Evolutionary conservation across 1,140 invertebrate species (phyloP).

Genomic region (Hyles vespertilio): DNA sequence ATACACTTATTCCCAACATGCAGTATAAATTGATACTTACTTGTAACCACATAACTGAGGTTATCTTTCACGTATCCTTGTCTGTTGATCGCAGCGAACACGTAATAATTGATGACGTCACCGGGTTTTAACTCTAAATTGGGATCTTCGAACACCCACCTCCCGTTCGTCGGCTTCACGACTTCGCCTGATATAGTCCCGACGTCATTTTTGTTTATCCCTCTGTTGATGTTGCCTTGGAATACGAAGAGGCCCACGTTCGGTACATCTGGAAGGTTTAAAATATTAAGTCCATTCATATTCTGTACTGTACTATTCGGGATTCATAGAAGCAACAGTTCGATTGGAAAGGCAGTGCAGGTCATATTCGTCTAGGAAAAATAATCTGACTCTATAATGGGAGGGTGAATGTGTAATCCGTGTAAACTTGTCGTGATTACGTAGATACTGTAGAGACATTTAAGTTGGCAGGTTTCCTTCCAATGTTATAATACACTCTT

Average conservation of each 20-base stretch:
- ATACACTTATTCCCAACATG: background rate
- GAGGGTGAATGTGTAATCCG: too few relatives aligned
- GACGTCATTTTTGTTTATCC: constrained; percentile 22
- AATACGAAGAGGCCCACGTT: constrained; percentile 52
- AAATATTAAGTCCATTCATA: background rate
- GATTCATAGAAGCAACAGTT: too few relatives aligned
- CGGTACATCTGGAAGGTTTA: constrained; percentile 37
- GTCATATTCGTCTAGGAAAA: too few relatives aligned
- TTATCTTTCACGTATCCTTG: constrained; percentile 34
- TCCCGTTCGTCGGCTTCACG: constrained; percentile 27
- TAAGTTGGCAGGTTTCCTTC: too few relatives aligned
- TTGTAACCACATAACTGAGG: constrained; percentile 25
- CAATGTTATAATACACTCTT: too few relatives aligned
- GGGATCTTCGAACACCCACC: constrained; percentile 49
- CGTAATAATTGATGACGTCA: constrained; percentile 67
- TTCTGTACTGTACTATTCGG: too few relatives aligned
- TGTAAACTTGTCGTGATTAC: too few relatives aligned
- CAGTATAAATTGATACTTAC: constrained; percentile 17
- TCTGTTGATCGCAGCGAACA: constrained; percentile 44
- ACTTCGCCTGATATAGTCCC: constrained; percentile 41
- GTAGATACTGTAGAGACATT: too few relatives aligned
- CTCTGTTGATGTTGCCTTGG: constrained; percentile 52
- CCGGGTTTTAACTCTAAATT: constrained; percentile 38
- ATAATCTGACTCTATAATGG: too few relatives aligned
- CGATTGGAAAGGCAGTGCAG: too few relatives aligned